Conservation (phyloP, 2,888 invertebrate species). For the Ceramica pisi region DNA sequence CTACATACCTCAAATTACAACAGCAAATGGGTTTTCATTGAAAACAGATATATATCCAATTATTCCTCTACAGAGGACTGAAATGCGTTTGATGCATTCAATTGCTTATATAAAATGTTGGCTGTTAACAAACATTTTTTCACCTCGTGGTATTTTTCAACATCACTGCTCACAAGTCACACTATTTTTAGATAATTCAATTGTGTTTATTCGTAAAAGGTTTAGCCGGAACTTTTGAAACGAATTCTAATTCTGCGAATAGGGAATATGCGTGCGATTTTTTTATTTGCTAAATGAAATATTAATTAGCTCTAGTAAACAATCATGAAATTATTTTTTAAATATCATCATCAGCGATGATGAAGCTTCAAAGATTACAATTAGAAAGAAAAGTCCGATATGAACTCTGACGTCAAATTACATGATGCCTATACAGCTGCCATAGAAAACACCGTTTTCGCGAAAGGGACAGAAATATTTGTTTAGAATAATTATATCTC, state of each 20-base stretch:
- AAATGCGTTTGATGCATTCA: background rate
- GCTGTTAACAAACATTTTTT: conserved; percentile 22
- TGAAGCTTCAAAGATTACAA: too few relatives aligned
- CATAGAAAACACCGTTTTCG: too few relatives aligned
- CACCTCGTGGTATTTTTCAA: conserved; percentile 45
- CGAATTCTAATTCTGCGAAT: conserved; percentile 9
- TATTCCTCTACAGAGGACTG: background rate
- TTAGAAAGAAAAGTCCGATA: too few relatives aligned
- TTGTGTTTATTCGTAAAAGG: conserved; percentile 14
- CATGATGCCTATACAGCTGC: too few relatives aligned
- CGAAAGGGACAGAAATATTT: too few relatives aligned
- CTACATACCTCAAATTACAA: background rate
- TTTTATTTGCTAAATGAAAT: too few relatives aligned
- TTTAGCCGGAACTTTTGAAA: background rate
- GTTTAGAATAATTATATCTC: too few relatives aligned
- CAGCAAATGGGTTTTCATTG: background rate
- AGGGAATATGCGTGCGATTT: too few relatives aligned
- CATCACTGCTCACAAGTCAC: background rate
- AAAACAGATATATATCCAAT: background rate
- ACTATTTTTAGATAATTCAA: conserved; percentile 7
- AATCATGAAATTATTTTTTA: too few relatives aligned
- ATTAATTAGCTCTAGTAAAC: too few relatives aligned
- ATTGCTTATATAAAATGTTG: background rate
- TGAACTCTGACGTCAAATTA: too few relatives aligned
- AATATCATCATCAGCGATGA: too few relatives aligned